Base-by-base conservation (phyloP, 1,140 invertebrate genomes). In the Amyelois transitella region DNA sequence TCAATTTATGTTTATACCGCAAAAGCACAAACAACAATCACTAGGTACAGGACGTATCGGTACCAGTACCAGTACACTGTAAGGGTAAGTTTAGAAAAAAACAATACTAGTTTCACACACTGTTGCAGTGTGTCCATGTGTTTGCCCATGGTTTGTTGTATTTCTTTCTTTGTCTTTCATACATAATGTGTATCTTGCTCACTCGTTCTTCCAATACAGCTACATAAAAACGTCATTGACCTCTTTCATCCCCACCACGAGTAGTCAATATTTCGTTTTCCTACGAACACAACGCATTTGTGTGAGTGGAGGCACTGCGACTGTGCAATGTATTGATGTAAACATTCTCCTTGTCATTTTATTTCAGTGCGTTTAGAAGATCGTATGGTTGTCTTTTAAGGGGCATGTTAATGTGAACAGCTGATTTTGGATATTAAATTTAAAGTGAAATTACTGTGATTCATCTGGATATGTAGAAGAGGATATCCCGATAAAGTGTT, bases 311-410 rank as follows among this genome's bases (percentile, higher is more conserved):
- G 65, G 67, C 72, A 75, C 69, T 82, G 79, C 75, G 79, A 60
- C 74, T 81, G 77, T 79, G 75, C 78, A 75, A 62, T 67, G 67
- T 81, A 85, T 83, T 78, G 80, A 86, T 85, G 79, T 87, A 85
- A 85, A 87, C 81, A 87, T 82, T 81, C 72, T 68, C 69, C n/a
- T 75, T 81, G 81, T 81, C 78, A 81, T 73, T 81, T 74, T 70
- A 63, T 83, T 84, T 78, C 81, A 85, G 81, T 84, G 77, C 75
- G 78, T 78, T 77, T 81, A 61, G 67, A 73, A 63, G 74, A 77
- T 61, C 69, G 75, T 74, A 77, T 81, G 74, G 69, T 65, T 72
- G 70, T 77, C 62, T 69, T 72, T 66, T 44, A 51, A 69, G 68
- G 64, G 68, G 72, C 69, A 70, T 69, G 62, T 75, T 74, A 55